Evolutionary conservation across 2,888 invertebrate species (phyloP).

Genomic region (Keiferia lycopersicella): DNA sequence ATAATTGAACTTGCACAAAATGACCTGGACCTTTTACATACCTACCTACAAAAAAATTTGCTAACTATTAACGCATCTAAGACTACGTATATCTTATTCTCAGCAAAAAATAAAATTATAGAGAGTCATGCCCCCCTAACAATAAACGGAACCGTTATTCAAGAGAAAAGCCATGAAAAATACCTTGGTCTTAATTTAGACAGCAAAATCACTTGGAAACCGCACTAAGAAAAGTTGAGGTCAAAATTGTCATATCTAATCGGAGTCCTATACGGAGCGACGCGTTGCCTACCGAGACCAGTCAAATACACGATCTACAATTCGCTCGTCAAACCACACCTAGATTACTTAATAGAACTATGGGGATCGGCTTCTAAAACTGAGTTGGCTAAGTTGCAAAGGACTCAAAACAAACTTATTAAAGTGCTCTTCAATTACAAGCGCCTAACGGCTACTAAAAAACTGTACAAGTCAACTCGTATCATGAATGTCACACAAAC

Average conservation of each 20-base stretch:
- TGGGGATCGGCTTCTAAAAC: conserved; percentile 13
- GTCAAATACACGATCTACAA: background rate
- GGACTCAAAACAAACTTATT: conserved; percentile 4
- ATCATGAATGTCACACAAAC: background rate
- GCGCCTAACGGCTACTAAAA: background rate
- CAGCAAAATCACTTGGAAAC: conserved; percentile 1
- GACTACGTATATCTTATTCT: too few relatives aligned
- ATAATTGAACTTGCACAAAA: conserved; percentile 8
- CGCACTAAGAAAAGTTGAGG: background rate
- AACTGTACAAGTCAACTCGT: conserved; percentile 1
- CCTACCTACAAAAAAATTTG: background rate
- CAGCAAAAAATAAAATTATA: background rate
- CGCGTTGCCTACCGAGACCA: background rate
- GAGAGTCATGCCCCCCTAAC: background rate
- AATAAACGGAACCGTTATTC: background rate
- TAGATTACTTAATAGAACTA: conserved; percentile 10
- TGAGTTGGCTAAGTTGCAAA: background rate
- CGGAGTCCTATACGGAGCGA: background rate
- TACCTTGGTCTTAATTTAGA: conserved; percentile 10
- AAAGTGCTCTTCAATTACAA: background rate
- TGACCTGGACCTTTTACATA: background rate
- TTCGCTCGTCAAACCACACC: conserved; percentile 1
- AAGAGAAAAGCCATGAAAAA: background rate
- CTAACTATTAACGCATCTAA: too few relatives aligned
- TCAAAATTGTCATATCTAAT: background rate